These are phyloP conservation scores for Phylloscopus trochiloides DNA, from an alignment of 2,113 vertebrate genomes.

Conservation along the genomic window DNA sequence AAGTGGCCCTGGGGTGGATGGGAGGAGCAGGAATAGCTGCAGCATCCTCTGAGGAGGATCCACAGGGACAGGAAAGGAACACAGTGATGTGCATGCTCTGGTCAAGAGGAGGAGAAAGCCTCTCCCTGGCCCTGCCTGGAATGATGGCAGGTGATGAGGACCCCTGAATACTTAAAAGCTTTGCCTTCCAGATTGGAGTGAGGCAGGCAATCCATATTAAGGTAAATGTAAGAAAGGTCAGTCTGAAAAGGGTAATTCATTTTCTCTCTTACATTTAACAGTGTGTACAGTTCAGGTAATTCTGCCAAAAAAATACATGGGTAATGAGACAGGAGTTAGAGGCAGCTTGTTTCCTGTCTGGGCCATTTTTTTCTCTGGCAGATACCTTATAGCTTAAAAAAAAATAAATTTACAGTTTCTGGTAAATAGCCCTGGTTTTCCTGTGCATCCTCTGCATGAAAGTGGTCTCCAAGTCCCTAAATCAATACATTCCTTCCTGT, in stretches of 20 bases:
- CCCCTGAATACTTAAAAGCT: neutral
- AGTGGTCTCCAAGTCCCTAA: neutral
- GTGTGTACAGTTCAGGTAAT: neutral
- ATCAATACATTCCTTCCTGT: constrained; percentile 38
- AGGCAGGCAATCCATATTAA: neutral
- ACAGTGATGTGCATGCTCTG: rapidly evolving
- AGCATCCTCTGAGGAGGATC: neutral
- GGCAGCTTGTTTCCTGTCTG: rapidly evolving
- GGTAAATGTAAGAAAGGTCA: neutral
- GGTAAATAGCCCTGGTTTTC: neutral
- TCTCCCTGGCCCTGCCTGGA: neutral
- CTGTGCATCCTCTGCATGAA: neutral
- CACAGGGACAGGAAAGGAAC: neutral
- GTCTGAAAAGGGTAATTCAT: neutral
- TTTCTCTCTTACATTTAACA: neutral
- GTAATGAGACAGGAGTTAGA: neutral
- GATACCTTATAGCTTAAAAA: neutral
- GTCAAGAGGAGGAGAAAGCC: neutral
- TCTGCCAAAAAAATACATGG: neutral
- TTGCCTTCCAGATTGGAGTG: neutral
- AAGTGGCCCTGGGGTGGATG: neutral
- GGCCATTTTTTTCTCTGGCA: neutral
- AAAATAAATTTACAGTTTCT: neutral
- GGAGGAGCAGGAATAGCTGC: neutral
- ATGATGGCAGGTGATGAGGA: neutral